phyloP scores from a whole-genome alignment of 2,888 invertebrate species.

The Yponomeuta evonymella region DNA sequence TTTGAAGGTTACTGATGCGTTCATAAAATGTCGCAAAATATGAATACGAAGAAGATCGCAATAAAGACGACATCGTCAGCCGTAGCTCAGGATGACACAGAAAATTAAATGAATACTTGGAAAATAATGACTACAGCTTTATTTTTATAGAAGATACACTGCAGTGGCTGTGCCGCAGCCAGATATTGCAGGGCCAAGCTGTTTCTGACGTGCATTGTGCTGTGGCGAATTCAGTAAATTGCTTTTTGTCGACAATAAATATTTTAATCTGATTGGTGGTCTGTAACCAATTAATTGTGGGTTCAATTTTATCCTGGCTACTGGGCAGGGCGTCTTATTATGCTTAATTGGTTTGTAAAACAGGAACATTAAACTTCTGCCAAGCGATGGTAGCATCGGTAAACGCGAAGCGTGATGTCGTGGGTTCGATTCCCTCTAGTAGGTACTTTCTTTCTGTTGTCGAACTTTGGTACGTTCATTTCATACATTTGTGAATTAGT shows the following conservation, averaged over 20 bases:
- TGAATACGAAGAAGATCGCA: no score
- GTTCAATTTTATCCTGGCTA: slow-evolving; percentile 41
- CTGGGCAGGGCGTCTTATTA: background rate
- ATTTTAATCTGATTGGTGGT: slow-evolving; percentile 72
- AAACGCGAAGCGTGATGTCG: no score
- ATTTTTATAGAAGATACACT: slow-evolving; percentile 44
- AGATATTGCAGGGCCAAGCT: slow-evolving; percentile 63
- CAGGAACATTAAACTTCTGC: no score
- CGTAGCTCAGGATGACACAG: background rate
- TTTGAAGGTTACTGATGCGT: no score
- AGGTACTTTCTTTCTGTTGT: no score
- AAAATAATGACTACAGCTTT: slow-evolving; percentile 40
- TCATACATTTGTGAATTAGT: no score
- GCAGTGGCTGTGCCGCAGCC: slow-evolving; percentile 50
- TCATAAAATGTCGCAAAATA: no score
- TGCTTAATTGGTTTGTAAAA: no score
- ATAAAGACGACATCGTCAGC: no score
- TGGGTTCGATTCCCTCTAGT: no score
- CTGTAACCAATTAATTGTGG: slow-evolving; percentile 69
- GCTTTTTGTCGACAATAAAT: slow-evolving; percentile 71
- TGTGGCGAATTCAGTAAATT: slow-evolving; percentile 69
- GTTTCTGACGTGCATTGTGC: slow-evolving; percentile 64
- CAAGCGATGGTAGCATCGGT: no score
- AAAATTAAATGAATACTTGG: slow-evolving; percentile 20
- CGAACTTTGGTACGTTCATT: no score